These are phyloP conservation scores for Drosophila putrida DNA, from an alignment of 2,888 invertebrate species.

Conservation along the genomic window DNA sequence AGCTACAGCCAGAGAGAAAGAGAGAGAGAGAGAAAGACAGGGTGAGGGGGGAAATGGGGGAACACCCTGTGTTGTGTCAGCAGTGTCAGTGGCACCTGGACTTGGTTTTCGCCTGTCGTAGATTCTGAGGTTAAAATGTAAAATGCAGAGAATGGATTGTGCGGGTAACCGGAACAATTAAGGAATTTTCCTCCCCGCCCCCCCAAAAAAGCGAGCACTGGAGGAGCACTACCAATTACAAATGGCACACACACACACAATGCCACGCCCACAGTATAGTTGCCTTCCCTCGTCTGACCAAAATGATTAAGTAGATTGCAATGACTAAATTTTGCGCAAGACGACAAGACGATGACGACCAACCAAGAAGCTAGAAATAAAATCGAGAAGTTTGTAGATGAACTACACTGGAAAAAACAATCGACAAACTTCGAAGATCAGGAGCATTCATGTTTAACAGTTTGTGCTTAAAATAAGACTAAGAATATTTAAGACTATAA, in stretches of 20 bases:
- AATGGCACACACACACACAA: conserved; percentile 61
- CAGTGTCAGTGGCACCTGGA: conserved; percentile 80
- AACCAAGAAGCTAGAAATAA: not conserved
- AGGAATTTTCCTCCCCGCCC: conserved; percentile 77
- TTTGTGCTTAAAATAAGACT: too few relatives aligned
- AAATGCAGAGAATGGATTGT: conserved; percentile 84
- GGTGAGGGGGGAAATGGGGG: not conserved
- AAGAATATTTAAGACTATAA: too few relatives aligned
- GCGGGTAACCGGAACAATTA: conserved; percentile 85
- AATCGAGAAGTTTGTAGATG: not conserved
- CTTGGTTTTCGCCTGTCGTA: conserved; percentile 70
- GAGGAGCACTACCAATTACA: conserved; percentile 68
- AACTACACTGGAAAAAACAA: too few relatives aligned
- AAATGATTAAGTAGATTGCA: conserved; percentile 82
- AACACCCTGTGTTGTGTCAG: conserved; percentile 41
- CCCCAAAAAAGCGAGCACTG: conserved; percentile 5
- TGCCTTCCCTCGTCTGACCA: conserved; percentile 46
- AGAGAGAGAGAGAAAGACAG: not conserved
- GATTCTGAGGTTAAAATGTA: conserved; percentile 80
- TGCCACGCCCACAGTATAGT: conserved; percentile 7
- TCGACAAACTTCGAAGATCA: too few relatives aligned
- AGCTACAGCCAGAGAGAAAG: conserved; percentile 12
- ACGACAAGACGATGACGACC: conserved; percentile 51
- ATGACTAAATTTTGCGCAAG: conserved; percentile 76
- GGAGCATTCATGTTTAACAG: too few relatives aligned